Evolutionary conservation across 2,888 invertebrate genomes (phyloP), one percentile per base, ranked within the genome.

Genomic region (Rhynchonema sp.): DNA sequence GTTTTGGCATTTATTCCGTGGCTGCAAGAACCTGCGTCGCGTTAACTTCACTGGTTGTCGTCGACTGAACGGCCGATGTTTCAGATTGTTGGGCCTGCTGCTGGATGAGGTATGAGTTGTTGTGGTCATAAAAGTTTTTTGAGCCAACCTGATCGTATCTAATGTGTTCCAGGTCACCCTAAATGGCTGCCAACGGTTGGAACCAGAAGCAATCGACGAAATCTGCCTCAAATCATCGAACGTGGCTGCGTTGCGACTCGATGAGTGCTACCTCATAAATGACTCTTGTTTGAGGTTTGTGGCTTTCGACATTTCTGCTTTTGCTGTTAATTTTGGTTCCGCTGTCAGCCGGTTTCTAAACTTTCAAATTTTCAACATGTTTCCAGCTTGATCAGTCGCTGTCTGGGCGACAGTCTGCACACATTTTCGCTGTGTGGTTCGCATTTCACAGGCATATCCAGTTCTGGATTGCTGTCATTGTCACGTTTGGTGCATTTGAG

Each of bases 131-230:
- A 6, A 38, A 38, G 38, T 38, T 13, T 55, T 26, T 28, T 55
- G n/a, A n/a, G n/a, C n/a, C n/a, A n/a, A n/a, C n/a, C n/a, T n/a
- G n/a, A n/a, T n/a, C n/a, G n/a, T n/a, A n/a, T 55, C 9, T 22
- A 26, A 17, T 55, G 6, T 27, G n/a, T 56, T 61, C 38, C 60
- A 69, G 64, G 59, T 70, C 22, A 62, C 67, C n/a, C 59, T 71
- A 52, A 69, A 72, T 58, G 70, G 70, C 1, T 72, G 69, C 56
- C 56, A 57, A 0, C 61, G 64, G 46, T 59, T 72, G n/a, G 69
- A 69, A 59, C 65, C 66, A 23, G 63, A 66, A 62, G 65, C 69
- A 17, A 65, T 72, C 38, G 70, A 72, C 60, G 72, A 72, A 59
- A 58, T 72, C 30, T 71, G 72, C 60, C 64, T 66, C 9, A 64